Conservation (phyloP, 2,888 invertebrate species). For the Chouioia cunea region DNA sequence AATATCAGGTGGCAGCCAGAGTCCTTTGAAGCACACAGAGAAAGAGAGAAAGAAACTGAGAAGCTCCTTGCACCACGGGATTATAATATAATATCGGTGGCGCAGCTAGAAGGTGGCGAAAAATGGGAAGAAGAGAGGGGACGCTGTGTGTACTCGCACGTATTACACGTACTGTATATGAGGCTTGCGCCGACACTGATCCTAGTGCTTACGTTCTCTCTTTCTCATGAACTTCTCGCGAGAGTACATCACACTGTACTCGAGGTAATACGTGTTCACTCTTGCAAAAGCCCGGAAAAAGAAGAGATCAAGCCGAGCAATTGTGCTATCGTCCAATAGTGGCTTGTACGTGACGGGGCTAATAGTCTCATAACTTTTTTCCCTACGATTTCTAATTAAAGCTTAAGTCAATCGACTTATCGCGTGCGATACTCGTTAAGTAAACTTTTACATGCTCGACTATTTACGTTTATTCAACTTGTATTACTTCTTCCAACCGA, state of each 20-base stretch:
- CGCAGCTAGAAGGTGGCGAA: conserved; percentile 34
- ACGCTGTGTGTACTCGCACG: conserved; percentile 23
- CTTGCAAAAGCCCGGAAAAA: not conserved
- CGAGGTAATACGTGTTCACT: conserved; percentile 14
- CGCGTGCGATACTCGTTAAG: not conserved
- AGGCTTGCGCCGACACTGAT: conserved; percentile 4
- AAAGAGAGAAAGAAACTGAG: not conserved
- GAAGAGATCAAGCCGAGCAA: conserved; percentile 45
- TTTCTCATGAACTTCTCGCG: not conserved
- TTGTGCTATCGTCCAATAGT: conserved; percentile 42
- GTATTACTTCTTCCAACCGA: too few relatives aligned
- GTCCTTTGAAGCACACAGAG: conserved; percentile 2
- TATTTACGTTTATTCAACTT: too few relatives aligned
- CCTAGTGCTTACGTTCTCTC: conserved; percentile 24
- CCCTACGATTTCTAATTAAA: conserved; percentile 29
- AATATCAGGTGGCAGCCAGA: conserved; percentile 7
- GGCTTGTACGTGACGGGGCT: conserved; percentile 36
- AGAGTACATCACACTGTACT: not conserved
- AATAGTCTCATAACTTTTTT: conserved; percentile 24
- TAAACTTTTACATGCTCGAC: conserved; percentile 10
- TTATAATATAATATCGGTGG: conserved; percentile 64
- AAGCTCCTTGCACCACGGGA: conserved; percentile 53
- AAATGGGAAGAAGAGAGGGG: conserved; percentile 16
- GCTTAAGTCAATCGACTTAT: conserved; percentile 1
- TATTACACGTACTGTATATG: not conserved